Evolutionary conservation across 2,888 invertebrate species (phyloP).

Genomic region (Branchellion lobata): DNA sequence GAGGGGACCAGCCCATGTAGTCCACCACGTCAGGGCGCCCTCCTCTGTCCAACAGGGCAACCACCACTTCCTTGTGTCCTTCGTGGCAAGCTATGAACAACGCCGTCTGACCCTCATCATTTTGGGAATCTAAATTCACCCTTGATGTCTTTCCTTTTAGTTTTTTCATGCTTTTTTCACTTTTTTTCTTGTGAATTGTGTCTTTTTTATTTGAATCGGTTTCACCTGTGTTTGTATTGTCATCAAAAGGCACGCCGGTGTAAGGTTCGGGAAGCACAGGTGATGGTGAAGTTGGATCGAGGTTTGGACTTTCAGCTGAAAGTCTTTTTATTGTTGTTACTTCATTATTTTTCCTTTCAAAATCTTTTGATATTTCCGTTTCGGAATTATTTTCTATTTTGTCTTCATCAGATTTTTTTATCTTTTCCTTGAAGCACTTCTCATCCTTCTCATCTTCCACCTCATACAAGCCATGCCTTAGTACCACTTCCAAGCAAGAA

Average conservation of each 20-base stretch:
- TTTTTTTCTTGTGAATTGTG: too few species aligned
- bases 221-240: neutral
- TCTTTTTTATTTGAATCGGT: neutral
- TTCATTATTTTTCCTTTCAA: neutral
- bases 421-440: neutral
- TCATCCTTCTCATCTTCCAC: neutral
- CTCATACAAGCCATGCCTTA: constrained; percentile 2
- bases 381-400: neutral
- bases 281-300: neutral
- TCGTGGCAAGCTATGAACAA: constrained; percentile 50
- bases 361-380: neutral
- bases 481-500: constrained; percentile 49
- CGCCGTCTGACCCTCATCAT: constrained; percentile 50
- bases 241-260: neutral
- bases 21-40: constrained; percentile 51
- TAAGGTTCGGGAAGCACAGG: neutral
- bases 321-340: neutral
- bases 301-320: neutral
- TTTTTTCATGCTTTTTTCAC: constrained; percentile 33
- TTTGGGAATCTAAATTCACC: constrained; percentile 51
- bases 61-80: constrained; percentile 45
- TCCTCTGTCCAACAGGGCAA: constrained; percentile 40
- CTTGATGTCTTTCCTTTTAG: constrained; percentile 26
- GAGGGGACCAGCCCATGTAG: constrained; percentile 51
- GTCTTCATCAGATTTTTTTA: too few species aligned